These are phyloP conservation scores for Cyprinodon tularosa DNA, from an alignment of 2,113 vertebrate species.

Conservation along the genomic window DNA sequence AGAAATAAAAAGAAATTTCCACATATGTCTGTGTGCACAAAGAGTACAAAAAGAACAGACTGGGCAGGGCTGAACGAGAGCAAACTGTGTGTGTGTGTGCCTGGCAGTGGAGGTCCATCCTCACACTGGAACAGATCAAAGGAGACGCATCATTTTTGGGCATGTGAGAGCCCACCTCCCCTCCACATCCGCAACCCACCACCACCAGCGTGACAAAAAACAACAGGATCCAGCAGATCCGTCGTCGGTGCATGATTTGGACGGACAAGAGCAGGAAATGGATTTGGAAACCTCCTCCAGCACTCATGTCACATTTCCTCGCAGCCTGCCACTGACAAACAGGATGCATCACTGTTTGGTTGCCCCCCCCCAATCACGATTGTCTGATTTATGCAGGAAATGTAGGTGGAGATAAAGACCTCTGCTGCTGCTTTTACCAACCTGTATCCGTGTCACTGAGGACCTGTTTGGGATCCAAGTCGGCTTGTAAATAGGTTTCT, in stretches of 20 bases:
- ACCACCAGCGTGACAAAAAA: constrained; percentile 54
- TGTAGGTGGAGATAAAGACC: constrained; percentile 59
- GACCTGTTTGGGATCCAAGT: constrained; percentile 55
- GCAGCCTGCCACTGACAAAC: constrained; percentile 68
- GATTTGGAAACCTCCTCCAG: constrained; percentile 78
- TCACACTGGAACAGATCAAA: constrained; percentile 76
- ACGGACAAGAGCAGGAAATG: constrained; percentile 78
- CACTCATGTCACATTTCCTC: constrained; percentile 73
- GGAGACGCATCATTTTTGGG: constrained; percentile 76
- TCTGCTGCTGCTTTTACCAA: constrained; percentile 52
- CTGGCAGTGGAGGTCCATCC: constrained; percentile 65
- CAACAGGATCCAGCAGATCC: constrained; percentile 72
- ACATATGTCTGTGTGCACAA: constrained; percentile 19
- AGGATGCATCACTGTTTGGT: constrained; percentile 61
- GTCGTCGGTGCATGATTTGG: constrained; percentile 74
- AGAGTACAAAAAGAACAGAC: constrained; percentile 8
- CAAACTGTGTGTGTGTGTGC: constrained; percentile 42
- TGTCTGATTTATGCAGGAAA: constrained; percentile 61
- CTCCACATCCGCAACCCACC: constrained; percentile 2
- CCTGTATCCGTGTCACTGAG: constrained; percentile 49
- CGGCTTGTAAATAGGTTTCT: constrained; percentile 34
- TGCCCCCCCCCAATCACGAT: constrained; percentile 53
- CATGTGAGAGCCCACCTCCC: constrained; percentile 52
- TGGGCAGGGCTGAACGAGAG: constrained; percentile 61
- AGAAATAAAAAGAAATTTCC: constrained; percentile 50